Base-by-base conservation (phyloP, 2,797 vertebrate genomes). In the Leptodactylus fallax region DNA sequence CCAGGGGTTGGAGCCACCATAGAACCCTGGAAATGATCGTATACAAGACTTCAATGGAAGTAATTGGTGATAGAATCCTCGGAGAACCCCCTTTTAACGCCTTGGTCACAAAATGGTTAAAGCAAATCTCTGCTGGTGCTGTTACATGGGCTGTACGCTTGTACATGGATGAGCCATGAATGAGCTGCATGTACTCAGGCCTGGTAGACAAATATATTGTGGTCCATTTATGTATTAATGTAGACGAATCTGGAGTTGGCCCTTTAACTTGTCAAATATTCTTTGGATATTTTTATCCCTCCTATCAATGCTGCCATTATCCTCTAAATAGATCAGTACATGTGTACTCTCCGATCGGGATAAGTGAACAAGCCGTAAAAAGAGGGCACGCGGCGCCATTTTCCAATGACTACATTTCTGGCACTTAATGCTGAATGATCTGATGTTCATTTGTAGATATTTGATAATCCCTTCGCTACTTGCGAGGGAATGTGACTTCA, bases 321-420 rank as follows among this genome's bases (percentile, higher is more conserved):
- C 63, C 60, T 65, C 63, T 65, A 8, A 25, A 49, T 45, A 49
- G 7, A 21, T 17, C 36, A 36, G 36, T 36, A 36, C 36, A 36
- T 36, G 36, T 36, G 27, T 21, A 21, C 10, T 47, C 19, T 53
- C 47, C 19, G 19, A 53, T 77, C 21, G 53, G 49, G 21, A 53
- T 77, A 77, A 53, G 72, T 23, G 49, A 53, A 23, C n/a, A 23
- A 6, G 6, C 47, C 6, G n/a, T 77, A 53, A 13, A 6, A 21
- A 72, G 69, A 47, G 47, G 47, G 14, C 17, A 12, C 21, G 3
- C 0, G 14, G 9, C 72, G 13, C 72, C 9, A 51, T 51, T 76
- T 49, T 76, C 72, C 72, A 74, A 14, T 74, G 71, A 47, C 69
- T 47, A 51, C 71, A 74, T 51, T 45, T 7, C 72, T 76, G 72